phyloP scores from a whole-genome alignment of 2,797 vertebrate species.

The Champsocephalus esox region DNA sequence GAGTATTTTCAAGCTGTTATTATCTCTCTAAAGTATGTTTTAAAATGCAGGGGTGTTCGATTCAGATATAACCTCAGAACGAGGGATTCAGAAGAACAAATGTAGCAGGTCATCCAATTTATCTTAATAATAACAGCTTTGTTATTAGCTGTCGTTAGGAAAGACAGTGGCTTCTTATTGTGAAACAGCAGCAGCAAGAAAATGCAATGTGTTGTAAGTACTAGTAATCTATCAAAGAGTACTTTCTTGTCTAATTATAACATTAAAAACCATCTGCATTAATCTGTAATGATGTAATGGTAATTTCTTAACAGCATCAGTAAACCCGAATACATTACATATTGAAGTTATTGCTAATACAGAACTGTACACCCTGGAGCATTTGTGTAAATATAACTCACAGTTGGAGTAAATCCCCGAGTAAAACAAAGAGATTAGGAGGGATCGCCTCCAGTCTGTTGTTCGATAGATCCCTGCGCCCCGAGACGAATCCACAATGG shows the following conservation, averaged over 20 bases:
- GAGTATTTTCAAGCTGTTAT: too few relatives aligned
- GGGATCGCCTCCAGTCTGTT: conserved; percentile 92
- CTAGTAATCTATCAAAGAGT: too few relatives aligned
- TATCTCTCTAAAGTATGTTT: too few relatives aligned
- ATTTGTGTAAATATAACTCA: conserved; percentile 81
- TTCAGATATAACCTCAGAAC: neutral
- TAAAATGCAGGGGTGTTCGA: neutral
- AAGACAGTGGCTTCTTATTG: neutral
- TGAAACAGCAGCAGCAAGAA: neutral
- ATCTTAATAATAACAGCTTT: neutral
- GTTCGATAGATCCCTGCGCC: conserved; percentile 90
- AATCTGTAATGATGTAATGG: neutral
- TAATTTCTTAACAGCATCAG: neutral
- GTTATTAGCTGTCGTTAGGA: neutral
- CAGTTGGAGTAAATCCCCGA: conserved; percentile 95
- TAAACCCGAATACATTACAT: conserved; percentile 1
- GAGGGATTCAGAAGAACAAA: neutral
- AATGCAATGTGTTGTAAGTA: neutral
- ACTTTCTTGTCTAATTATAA: neutral
- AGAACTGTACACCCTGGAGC: neutral
- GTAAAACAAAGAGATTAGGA: conserved; percentile 87
- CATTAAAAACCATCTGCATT: neutral
- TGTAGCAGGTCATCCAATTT: neutral
- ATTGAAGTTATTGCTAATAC: neutral
- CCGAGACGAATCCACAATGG: conserved; percentile 54